Evolutionary conservation across 2,113 vertebrate genomes (phyloP).

Genomic region (Pachypanchax playfairii): DNA sequence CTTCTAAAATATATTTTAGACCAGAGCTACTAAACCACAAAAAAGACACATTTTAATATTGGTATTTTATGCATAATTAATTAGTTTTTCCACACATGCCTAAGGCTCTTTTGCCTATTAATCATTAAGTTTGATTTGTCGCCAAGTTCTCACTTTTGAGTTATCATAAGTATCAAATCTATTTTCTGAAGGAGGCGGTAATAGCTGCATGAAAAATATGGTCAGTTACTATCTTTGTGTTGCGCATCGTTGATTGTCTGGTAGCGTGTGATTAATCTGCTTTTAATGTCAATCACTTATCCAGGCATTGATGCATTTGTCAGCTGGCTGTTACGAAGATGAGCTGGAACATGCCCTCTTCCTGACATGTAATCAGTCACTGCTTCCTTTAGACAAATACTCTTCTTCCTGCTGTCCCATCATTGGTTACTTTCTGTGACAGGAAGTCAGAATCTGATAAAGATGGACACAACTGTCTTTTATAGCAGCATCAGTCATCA

Average conservation of each 20-base stretch:
- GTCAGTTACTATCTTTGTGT: background rate
- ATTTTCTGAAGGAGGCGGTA: background rate
- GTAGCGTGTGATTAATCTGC: constrained; percentile 6
- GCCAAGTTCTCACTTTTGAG: background rate
- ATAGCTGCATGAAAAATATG: background rate
- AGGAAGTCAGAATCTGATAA: constrained; percentile 44
- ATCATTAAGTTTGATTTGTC: background rate
- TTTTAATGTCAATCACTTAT: constrained; percentile 32
- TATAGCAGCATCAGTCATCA: constrained; percentile 2
- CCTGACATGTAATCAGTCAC: constrained; percentile 53
- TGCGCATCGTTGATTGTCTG: background rate
- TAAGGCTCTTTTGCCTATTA: background rate
- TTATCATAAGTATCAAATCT: background rate
- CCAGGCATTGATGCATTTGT: constrained; percentile 27
- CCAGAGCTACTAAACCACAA: too few species aligned
- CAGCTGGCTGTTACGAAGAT: constrained; percentile 35
- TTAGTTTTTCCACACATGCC: too few species aligned
- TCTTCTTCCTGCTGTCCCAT: constrained; percentile 58
- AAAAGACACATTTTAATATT: too few species aligned
- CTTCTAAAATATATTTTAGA: too few species aligned
- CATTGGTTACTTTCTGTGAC: constrained; percentile 51
- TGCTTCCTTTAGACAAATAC: constrained; percentile 50
- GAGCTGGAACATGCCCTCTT: constrained; percentile 35
- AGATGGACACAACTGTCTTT: constrained; percentile 23
- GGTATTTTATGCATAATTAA: too few species aligned